Conservation (phyloP, 2,113 vertebrate genomes). For the Bombycilla garrulus region DNA sequence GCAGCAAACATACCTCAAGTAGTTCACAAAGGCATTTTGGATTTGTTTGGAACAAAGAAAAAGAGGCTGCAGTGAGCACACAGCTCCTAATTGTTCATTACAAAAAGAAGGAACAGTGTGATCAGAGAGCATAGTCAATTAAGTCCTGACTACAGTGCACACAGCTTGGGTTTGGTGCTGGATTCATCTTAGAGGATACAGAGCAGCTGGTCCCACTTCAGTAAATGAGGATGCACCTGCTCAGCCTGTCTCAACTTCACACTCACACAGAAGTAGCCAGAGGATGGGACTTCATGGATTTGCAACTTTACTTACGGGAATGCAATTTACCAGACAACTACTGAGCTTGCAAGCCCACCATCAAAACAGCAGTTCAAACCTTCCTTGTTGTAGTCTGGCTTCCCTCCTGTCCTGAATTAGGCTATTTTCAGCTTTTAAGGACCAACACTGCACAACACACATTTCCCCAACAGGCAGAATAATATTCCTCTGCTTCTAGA, state of each 20-base stretch:
- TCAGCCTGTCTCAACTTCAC: neutral
- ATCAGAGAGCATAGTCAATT: neutral
- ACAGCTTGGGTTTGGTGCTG: neutral
- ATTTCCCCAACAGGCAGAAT: neutral
- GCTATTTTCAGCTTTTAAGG: neutral
- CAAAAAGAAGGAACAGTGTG: neutral
- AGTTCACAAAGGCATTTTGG: neutral
- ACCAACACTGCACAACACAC: neutral
- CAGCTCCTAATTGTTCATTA: neutral
- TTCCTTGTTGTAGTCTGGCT: rapidly evolving
- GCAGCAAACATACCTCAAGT: neutral
- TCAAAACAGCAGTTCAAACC: neutral
- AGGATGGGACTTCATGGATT: neutral
- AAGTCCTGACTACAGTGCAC: neutral
- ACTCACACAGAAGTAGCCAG: neutral
- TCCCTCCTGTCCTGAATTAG: neutral
- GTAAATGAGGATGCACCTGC: neutral
- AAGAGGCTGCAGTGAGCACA: neutral
- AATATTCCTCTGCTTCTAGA: neutral
- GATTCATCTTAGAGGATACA: neutral
- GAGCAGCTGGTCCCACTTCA: neutral
- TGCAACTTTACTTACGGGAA: neutral
- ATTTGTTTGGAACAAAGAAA: neutral
- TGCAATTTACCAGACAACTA: neutral
- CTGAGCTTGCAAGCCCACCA: neutral